Conservation (phyloP, 2,888 invertebrate genomes). For the Temnothorax unifasciatus region DNA sequence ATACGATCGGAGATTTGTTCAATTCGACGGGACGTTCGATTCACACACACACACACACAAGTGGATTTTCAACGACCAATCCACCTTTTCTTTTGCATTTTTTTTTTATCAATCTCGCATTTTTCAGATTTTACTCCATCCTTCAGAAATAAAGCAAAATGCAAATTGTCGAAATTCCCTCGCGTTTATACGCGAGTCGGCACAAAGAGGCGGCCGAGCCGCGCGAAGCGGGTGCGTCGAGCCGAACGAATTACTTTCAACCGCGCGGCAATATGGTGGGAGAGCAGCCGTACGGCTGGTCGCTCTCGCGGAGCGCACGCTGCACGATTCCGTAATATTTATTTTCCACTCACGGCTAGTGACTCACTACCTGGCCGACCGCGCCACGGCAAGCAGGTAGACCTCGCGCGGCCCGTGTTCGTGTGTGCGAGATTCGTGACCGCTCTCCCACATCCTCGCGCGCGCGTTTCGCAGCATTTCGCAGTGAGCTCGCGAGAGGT, state of each 20-base stretch:
- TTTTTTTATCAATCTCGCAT: background rate
- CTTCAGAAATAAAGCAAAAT: background rate
- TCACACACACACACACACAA: too few relatives aligned
- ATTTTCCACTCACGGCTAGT: slow-evolving; percentile 78
- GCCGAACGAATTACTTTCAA: slow-evolving; percentile 73
- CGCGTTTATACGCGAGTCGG: slow-evolving; percentile 15
- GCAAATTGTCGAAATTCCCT: background rate
- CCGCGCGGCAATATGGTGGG: slow-evolving; percentile 63
- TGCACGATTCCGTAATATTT: slow-evolving; percentile 83
- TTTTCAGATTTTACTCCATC: background rate
- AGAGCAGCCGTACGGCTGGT: slow-evolving; percentile 65
- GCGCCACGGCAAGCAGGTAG: slow-evolving; percentile 72
- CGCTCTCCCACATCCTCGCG: slow-evolving; percentile 18
- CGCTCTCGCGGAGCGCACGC: slow-evolving; percentile 72
- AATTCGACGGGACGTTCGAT: background rate
- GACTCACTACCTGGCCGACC: slow-evolving; percentile 81
- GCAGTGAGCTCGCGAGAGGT: background rate
- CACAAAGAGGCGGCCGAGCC: slow-evolving; percentile 53
- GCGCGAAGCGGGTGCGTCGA: slow-evolving; percentile 58
- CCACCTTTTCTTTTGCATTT: background rate
- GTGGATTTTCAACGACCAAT: background rate
- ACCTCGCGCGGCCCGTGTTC: slow-evolving; percentile 48
- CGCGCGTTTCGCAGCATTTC: slow-evolving; percentile 3
- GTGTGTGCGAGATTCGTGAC: slow-evolving; percentile 42
- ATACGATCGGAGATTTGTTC: background rate